A percentile compares a stretch with the other conserved stretches of the same genome.
These are phyloP conservation scores for Anticlea derivata DNA, from an alignment of 2,888 invertebrate species.

Conservation along the genomic window DNA sequence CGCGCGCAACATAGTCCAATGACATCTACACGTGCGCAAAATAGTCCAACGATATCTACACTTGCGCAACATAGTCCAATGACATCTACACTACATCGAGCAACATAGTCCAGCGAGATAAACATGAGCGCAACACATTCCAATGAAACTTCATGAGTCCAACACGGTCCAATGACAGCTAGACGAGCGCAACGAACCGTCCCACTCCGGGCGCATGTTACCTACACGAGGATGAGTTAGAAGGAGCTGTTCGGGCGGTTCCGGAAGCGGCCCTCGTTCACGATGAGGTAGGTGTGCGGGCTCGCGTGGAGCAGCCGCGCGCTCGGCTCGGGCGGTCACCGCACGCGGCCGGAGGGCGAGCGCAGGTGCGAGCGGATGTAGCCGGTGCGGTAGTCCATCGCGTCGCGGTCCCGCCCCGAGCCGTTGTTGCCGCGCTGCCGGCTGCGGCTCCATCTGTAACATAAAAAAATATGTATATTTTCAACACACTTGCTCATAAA, in stretches of 20 bases:
- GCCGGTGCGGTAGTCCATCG: constrained; percentile 91
- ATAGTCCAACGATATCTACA: background rate
- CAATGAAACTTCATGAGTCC: background rate
- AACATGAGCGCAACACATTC: background rate
- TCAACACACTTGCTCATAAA: too few species aligned
- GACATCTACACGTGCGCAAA: too few species aligned
- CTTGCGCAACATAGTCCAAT: background rate
- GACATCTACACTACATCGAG: background rate
- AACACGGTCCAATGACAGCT: constrained; percentile 10
- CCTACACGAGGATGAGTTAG: constrained; percentile 1
- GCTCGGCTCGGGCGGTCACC: constrained; percentile 52
- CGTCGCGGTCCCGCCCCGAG: constrained; percentile 83
- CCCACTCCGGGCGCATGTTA: background rate
- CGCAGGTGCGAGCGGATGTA: constrained; percentile 96
- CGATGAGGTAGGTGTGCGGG: constrained; percentile 25
- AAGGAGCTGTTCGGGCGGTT: constrained; percentile 29
- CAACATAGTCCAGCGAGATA: background rate
- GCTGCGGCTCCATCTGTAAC: constrained; percentile 89
- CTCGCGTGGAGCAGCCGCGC: constrained; percentile 12
- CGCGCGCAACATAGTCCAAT: background rate
- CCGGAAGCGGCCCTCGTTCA: constrained; percentile 25
- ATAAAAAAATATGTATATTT: too few species aligned
- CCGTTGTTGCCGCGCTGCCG: constrained; percentile 84
- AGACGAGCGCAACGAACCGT: constrained; percentile 9
- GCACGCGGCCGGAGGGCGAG: constrained; percentile 95